A percentile compares a stretch with the other conserved stretches of the same genome.
Evolutionary conservation across 2,888 invertebrate species (phyloP).

Genomic region (Nomada goodeniana): DNA sequence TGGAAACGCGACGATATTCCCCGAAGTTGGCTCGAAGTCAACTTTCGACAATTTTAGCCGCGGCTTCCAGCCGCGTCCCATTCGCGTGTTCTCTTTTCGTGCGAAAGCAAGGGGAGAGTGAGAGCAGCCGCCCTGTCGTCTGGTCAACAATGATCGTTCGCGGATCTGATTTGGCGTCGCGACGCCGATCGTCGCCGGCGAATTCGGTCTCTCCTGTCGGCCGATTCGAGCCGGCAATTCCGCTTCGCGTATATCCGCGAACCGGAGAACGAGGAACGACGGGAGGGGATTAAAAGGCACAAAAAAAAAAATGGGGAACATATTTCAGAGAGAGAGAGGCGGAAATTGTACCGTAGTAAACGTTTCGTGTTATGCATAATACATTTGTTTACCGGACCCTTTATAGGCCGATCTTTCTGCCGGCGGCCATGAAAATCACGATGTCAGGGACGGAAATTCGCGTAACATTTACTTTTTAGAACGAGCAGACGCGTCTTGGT

Average conservation of each 20-base stretch:
- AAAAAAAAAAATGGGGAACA: too few relatives aligned
- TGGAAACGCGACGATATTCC: neutral
- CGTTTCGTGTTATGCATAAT: slow-evolving; percentile 43
- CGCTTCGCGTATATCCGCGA: neutral
- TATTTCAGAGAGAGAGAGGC: neutral
- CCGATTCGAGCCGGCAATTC: neutral
- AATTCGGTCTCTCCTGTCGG: slow-evolving; percentile 6
- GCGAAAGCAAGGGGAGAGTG: slow-evolving; percentile 70
- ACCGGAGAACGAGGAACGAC: neutral
- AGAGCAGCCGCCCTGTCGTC: neutral
- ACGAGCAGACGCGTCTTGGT: neutral
- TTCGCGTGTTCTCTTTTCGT: slow-evolving; percentile 64
- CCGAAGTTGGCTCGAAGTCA: slow-evolving; percentile 67
- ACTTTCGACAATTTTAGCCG: slow-evolving; percentile 68
- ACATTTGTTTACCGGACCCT: slow-evolving; percentile 45
- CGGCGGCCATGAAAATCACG: neutral
- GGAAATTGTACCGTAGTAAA: slow-evolving; percentile 4
- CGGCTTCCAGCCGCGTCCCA: slow-evolving; percentile 37
- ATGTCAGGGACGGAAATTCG: slow-evolving; percentile 7
- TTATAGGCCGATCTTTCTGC: slow-evolving; percentile 39
- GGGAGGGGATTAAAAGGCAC: neutral
- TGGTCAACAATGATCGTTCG: slow-evolving; percentile 41
- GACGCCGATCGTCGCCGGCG: slow-evolving; percentile 8
- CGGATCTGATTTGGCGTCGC: slow-evolving; percentile 16
- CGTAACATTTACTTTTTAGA: slow-evolving; percentile 30